phyloP scores from a whole-genome alignment of 2,113 vertebrate genomes.

The Trematomus loennbergii region DNA sequence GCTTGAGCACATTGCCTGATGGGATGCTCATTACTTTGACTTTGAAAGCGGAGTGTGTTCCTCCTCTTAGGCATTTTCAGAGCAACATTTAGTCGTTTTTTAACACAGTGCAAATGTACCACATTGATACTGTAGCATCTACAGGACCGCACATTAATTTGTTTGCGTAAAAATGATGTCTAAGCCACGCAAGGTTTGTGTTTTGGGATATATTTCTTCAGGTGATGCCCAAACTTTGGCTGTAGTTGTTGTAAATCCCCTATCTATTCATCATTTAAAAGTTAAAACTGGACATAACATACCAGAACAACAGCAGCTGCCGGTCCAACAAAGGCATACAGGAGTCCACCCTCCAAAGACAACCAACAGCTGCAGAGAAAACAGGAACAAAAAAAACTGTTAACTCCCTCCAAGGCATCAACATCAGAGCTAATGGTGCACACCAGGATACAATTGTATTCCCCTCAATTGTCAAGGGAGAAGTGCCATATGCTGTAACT shows the following conservation, averaged over 20 bases:
- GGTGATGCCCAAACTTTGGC: background rate
- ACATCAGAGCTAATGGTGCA: slow-evolving; percentile 80
- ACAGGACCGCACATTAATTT: background rate
- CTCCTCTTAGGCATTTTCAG: slow-evolving; percentile 24
- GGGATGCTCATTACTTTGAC: slow-evolving; percentile 57
- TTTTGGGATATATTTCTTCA: background rate
- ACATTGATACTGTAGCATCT: slow-evolving; percentile 6
- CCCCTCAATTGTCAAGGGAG: slow-evolving; percentile 67
- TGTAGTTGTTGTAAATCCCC: background rate
- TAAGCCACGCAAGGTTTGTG: background rate
- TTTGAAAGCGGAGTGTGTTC: slow-evolving; percentile 53
- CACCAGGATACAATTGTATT: slow-evolving; percentile 66
- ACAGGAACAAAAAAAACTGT: slow-evolving; percentile 60
- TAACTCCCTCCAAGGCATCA: slow-evolving; percentile 86
- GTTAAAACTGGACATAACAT: slow-evolving; percentile 66
- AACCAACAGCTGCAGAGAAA: slow-evolving; percentile 92
- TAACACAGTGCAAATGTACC: background rate
- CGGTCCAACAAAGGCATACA: slow-evolving; percentile 98
- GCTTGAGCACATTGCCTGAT: slow-evolving; percentile 58
- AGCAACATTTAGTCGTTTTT: background rate
- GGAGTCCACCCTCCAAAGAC: slow-evolving; percentile 97
- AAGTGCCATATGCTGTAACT: slow-evolving; percentile 64
- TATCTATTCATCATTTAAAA: background rate
- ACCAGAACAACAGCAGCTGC: slow-evolving; percentile 99
- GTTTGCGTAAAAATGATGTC: background rate